Conservation (phyloP, 2,888 invertebrate genomes). For the Troglohyphantes excavatus region DNA sequence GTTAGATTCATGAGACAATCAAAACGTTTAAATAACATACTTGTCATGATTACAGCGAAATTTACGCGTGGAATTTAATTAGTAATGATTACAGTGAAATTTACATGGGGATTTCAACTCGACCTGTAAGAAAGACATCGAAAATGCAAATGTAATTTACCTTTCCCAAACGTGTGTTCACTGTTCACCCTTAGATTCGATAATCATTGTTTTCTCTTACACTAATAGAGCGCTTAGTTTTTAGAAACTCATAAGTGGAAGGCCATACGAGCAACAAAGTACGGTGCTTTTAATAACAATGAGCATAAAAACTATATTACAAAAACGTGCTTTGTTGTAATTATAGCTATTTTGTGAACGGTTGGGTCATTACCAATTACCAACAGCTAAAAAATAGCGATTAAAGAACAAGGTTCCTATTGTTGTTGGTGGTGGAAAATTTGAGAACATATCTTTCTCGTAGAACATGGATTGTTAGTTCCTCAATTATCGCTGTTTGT, state of each 20-base stretch:
- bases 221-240: conserved; percentile 12
- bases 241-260: conserved; percentile 39
- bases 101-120: background rate
- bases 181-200: background rate
- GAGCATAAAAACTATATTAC: conserved; percentile 20
- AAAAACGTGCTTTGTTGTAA: conserved; percentile 44
- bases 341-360: conserved; percentile 38
- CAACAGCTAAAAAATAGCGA: background rate
- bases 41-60: background rate
- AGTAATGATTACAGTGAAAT: too few relatives aligned
- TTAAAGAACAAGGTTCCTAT: background rate
- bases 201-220: background rate
- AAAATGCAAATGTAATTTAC: background rate
- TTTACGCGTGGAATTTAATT: too few relatives aligned
- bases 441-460: background rate
- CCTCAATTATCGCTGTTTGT: background rate
- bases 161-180: background rate
- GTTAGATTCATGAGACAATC: background rate
- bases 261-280: background rate
- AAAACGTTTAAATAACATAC: background rate
- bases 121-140: background rate
- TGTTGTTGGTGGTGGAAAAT: background rate
- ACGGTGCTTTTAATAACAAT: conserved; percentile 19
- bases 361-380: conserved; percentile 25
- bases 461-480: background rate